Evolutionary conservation across 2,797 vertebrate species (phyloP).

Genomic region (Fistularia commersonii): DNA sequence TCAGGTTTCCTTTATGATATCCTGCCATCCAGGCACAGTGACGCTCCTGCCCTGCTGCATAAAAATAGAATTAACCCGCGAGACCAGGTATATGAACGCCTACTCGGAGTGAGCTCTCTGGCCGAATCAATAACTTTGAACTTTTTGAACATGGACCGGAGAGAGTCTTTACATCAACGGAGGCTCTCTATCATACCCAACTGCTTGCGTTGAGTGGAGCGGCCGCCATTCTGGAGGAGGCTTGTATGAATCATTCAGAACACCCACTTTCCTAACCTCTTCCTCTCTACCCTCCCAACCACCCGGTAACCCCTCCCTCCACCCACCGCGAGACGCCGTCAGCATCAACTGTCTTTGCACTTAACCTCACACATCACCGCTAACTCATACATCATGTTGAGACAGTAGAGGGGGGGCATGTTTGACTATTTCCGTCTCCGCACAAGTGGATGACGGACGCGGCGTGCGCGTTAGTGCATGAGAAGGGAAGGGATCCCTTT

Average conservation of each 20-base stretch:
- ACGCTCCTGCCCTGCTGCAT: slow-evolving; percentile 23
- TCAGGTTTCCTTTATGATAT: slow-evolving; percentile 26
- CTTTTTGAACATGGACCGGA: slow-evolving; percentile 46
- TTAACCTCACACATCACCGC: slow-evolving; percentile 67
- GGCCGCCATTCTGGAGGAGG: slow-evolving; percentile 40
- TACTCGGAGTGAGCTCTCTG: slow-evolving; percentile 44
- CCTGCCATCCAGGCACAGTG: slow-evolving; percentile 21
- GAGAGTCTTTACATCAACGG: slow-evolving; percentile 55
- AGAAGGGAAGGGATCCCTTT: background rate
- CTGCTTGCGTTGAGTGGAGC: slow-evolving; percentile 36
- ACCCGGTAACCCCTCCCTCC: slow-evolving; percentile 19
- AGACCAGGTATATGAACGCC: slow-evolving; percentile 56
- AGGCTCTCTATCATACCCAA: slow-evolving; percentile 38
- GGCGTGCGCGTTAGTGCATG: slow-evolving; percentile 8
- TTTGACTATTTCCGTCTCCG: slow-evolving; percentile 54
- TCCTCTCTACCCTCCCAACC: slow-evolving; percentile 48
- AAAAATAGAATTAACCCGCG: slow-evolving; percentile 47
- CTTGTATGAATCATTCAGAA: slow-evolving; percentile 62
- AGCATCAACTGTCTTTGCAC: slow-evolving; percentile 65
- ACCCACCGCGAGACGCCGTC: slow-evolving; percentile 49
- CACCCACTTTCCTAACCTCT: slow-evolving; percentile 68
- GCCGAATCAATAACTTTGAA: slow-evolving; percentile 64
- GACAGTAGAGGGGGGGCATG: slow-evolving; percentile 46
- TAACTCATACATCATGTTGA: slow-evolving; percentile 66
- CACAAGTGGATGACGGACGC: slow-evolving; percentile 48